Conservation (phyloP, 2,797 vertebrate species). For the Myotis daubentonii region DNA sequence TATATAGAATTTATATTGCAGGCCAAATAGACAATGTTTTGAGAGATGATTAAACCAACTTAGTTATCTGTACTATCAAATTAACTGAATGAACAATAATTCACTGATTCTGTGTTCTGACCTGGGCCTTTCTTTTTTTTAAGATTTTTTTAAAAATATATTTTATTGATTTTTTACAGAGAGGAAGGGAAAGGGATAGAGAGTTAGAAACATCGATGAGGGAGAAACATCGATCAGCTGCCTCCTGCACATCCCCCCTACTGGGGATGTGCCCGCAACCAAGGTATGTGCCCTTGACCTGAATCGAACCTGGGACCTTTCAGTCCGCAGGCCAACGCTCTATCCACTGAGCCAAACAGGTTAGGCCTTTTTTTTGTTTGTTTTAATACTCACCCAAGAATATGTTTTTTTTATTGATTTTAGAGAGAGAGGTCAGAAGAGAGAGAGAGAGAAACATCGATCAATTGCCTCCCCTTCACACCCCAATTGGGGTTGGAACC, state of each 20-base stretch:
- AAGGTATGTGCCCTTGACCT: too few species aligned
- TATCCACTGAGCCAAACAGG: too few species aligned
- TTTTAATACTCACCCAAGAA: neutral
- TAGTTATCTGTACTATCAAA: neutral
- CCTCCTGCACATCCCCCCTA: too few species aligned
- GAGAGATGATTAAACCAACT: neutral
- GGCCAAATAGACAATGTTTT: neutral
- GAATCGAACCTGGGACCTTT: too few species aligned
- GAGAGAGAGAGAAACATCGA: neutral
- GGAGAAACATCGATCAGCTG: too few species aligned
- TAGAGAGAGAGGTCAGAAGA: neutral
- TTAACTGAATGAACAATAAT: neutral
- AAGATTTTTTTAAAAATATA: too few species aligned
- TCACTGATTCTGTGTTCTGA: conserved; percentile 1
- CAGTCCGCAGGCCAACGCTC: too few species aligned
- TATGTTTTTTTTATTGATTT: neutral
- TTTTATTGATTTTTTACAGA: too few species aligned
- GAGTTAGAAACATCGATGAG: too few species aligned
- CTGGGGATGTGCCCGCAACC: too few species aligned
- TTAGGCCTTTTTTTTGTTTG: too few species aligned
- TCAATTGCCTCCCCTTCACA: neutral
- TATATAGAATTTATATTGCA: conserved; percentile 36
- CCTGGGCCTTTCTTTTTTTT: neutral
- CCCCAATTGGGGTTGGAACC: neutral
- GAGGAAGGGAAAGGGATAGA: too few species aligned